These are phyloP conservation scores for Rhinogobius similis DNA, from an alignment of 2,113 vertebrate species.

Conservation along the genomic window DNA sequence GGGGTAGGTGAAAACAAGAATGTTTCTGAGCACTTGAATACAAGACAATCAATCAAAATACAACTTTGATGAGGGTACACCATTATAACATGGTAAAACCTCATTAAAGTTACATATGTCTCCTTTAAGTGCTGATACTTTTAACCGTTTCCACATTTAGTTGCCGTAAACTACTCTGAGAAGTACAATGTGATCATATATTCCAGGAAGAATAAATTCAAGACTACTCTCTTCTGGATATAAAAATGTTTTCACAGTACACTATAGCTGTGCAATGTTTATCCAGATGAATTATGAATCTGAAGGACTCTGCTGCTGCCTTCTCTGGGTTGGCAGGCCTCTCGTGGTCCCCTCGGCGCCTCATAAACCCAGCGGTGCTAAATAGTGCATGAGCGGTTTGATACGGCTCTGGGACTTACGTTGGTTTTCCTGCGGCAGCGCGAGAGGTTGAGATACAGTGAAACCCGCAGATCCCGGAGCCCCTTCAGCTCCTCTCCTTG, in stretches of 20 bases:
- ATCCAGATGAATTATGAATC: constrained; percentile 51
- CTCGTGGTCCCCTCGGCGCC: constrained; percentile 26
- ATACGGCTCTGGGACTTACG: constrained; percentile 74
- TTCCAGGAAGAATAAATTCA: background rate
- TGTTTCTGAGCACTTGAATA: too few relatives aligned
- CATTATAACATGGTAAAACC: too few relatives aligned
- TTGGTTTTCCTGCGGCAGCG: constrained; percentile 97
- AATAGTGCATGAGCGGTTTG: constrained; percentile 55
- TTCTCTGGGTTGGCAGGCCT: background rate
- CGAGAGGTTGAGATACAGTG: constrained; percentile 93
- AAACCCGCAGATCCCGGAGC: constrained; percentile 91
- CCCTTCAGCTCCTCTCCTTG: constrained; percentile 92
- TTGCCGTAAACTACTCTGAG: too few relatives aligned
- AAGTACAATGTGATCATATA: background rate
- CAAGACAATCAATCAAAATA: too few relatives aligned
- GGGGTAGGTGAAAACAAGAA: too few relatives aligned
- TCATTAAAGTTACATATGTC: too few relatives aligned
- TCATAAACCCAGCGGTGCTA: constrained; percentile 41
- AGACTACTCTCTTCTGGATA: background rate
- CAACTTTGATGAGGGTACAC: too few relatives aligned
- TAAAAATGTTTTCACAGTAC: constrained; percentile 27
- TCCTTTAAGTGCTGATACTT: too few relatives aligned
- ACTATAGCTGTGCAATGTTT: constrained; percentile 1
- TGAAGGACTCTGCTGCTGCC: constrained; percentile 19
- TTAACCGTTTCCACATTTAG: too few relatives aligned